Conservation (phyloP, 2,888 invertebrate species). For the Chromoteleia sp. region DNA sequence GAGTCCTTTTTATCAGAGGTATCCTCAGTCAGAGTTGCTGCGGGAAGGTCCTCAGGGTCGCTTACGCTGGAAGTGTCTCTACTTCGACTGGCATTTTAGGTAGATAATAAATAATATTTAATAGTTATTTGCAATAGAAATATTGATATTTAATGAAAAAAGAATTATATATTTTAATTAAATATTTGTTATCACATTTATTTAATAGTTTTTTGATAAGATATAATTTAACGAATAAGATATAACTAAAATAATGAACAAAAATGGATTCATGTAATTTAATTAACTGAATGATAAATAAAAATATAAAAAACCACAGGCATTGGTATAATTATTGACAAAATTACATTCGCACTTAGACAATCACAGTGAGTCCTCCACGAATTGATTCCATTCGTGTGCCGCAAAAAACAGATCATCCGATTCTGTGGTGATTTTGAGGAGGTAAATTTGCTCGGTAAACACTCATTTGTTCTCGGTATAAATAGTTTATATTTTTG, state of each 20-base stretch:
- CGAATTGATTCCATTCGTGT: constrained; percentile 25
- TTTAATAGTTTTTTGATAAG: too few relatives aligned
- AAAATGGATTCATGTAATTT: too few relatives aligned
- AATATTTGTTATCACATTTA: too few relatives aligned
- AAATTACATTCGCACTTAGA: constrained; percentile 75
- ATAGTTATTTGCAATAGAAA: too few relatives aligned
- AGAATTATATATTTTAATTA: too few relatives aligned
- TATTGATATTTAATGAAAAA: too few relatives aligned
- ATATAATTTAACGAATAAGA: too few relatives aligned
- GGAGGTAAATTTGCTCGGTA: constrained; percentile 66
- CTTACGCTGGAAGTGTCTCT: constrained; percentile 89
- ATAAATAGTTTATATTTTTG: constrained; percentile 69
- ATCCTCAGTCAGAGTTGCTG: constrained; percentile 79
- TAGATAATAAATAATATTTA: too few relatives aligned
- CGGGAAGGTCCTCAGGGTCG: constrained; percentile 87
- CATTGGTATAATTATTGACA: constrained; percentile 35
- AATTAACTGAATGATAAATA: too few relatives aligned
- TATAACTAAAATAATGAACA: too few relatives aligned
- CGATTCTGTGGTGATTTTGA: constrained; percentile 61
- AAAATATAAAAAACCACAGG: constrained; percentile 20
- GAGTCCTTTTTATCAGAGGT: constrained; percentile 77
- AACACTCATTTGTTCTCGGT: constrained; percentile 57
- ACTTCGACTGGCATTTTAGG: too few relatives aligned
- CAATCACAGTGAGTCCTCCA: constrained; percentile 80
- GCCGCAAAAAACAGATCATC: constrained; percentile 50